Evolutionary conservation across 2,797 vertebrate genomes (phyloP), one percentile per base, ranked within the genome.

Genomic region (Trachops cirrhosus): DNA sequence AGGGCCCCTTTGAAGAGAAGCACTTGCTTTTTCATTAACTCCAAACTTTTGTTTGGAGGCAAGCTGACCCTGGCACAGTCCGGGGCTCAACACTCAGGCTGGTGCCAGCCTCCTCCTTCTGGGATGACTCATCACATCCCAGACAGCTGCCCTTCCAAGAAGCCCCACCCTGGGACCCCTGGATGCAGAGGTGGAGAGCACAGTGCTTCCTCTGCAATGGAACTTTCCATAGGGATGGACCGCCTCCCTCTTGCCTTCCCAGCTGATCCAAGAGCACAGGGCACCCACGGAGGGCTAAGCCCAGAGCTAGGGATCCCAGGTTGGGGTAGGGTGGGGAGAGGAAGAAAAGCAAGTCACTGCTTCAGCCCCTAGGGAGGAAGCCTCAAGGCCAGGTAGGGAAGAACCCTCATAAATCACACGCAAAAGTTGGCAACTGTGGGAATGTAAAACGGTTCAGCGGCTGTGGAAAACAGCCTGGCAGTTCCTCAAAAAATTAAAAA

Each of bases 61-160:
- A 32, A 80, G 18, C 41, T n/a, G 97, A 93, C 19, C 41, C 50
- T 75, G 68, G 74, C 44, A 77, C 37, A 68, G 68, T 12, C 64
- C 3, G 1, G 22, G 77, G 62, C 73, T 88, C 70, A 89, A 48
- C 39, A 89, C 18, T n/a, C 64, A 75, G 75, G 62, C 39, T 67
- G 59, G 59, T 52, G 24, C 34, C 32, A 41, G 64, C 15, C 50
- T 77, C 73, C 73, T 46, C 52, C 70, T 21, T 73, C 85, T 46
- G 44, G 32, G 71, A 54, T 97, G 97, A 97, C 34, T 96, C 96
- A 97, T 41, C 46, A 26, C n/a, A 44, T 57, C 50, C 32, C 64
- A 73, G 87, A 82, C 48, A 57, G 82, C 75, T 29, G 12, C 57
- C 50, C 41, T 92, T 90, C 95, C 77, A 79, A 90, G 54, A 79